A percentile compares a stretch with the other conserved stretches of the same genome.
Conservation (phyloP, 1,140 invertebrate genomes). For the Tyrophagus putrescentiae region DNA sequence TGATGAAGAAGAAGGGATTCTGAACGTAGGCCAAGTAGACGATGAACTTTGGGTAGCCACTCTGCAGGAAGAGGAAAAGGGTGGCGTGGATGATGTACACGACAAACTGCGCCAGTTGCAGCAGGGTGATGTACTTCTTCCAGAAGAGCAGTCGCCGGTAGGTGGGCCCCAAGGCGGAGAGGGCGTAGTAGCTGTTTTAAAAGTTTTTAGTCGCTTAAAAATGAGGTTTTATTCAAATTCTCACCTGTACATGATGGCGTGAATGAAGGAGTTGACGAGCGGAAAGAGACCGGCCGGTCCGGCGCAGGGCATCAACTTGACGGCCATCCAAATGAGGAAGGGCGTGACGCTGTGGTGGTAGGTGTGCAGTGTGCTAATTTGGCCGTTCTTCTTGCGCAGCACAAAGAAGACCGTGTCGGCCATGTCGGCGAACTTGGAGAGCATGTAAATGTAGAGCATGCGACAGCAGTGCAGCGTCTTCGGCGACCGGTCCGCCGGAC, state of each 20-base stretch:
- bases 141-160: constrained; percentile 59
- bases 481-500: background rate
- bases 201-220: too few species aligned
- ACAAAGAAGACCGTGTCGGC: constrained; percentile 65
- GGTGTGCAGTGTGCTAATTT: constrained; percentile 57
- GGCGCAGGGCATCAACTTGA: constrained; percentile 29
- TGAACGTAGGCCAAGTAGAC: constrained; percentile 19
- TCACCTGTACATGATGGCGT: constrained; percentile 43
- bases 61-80: constrained; percentile 12
- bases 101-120: constrained; percentile 52
- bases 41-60: constrained; percentile 17
- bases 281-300: constrained; percentile 21
- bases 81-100: constrained; percentile 16
- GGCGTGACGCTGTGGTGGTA: constrained; percentile 44
- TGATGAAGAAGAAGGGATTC: constrained; percentile 12
- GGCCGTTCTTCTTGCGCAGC: constrained; percentile 55
- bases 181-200: constrained; percentile 39
- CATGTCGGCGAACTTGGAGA: constrained; percentile 89
- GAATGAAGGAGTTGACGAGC: constrained; percentile 77
- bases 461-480: background rate
- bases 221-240: too few species aligned
- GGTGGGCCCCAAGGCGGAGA: constrained; percentile 38
- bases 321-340: constrained; percentile 30
- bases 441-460: constrained; percentile 51
- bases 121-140: constrained; percentile 73